A percentile compares a stretch with the other conserved stretches of the same genome.
Evolutionary conservation across 2,888 invertebrate genomes (phyloP).

Genomic region (Sarcophaga rosellei): DNA sequence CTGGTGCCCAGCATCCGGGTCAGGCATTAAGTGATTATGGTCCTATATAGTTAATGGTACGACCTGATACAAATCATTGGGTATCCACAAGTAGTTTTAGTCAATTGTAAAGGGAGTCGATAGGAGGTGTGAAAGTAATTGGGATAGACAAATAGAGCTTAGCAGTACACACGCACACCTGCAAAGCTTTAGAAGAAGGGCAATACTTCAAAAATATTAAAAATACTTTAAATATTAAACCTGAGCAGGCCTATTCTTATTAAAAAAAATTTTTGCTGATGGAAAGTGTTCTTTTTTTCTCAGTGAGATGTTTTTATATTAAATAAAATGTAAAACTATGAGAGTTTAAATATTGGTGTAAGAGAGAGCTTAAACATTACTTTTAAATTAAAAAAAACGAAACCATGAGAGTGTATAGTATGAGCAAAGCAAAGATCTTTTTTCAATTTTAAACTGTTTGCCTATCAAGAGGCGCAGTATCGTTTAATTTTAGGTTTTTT

Average conservation of each 20-base stretch:
- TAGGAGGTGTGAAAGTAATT: neutral
- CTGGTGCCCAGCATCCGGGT: slow-evolving; percentile 81
- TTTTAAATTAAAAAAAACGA: no score
- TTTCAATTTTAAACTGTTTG: no score
- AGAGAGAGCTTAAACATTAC: neutral
- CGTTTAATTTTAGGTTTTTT: no score
- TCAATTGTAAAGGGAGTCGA: slow-evolving; percentile 78
- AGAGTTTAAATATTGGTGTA: neutral
- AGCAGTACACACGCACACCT: neutral
- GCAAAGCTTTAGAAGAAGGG: neutral
- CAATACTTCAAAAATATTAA: neutral
- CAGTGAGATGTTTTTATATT: no score
- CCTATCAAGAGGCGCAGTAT: no score
- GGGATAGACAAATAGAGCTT: neutral
- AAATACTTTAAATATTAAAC: neutral
- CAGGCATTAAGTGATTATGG: slow-evolving; percentile 82
- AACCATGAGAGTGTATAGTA: no score
- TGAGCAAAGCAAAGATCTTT: no score
- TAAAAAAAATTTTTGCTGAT: neutral
- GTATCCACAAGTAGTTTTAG: slow-evolving; percentile 82
- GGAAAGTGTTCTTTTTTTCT: no score
- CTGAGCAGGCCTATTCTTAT: neutral
- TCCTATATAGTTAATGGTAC: slow-evolving; percentile 82
- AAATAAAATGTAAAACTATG: neutral
- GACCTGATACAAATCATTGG: slow-evolving; percentile 82